Evolutionary conservation across 53 echinoderm and acorn worm genomes (phyloP), one percentile per base, ranked within the genome.

Genomic region (Astropecten irregularis): DNA sequence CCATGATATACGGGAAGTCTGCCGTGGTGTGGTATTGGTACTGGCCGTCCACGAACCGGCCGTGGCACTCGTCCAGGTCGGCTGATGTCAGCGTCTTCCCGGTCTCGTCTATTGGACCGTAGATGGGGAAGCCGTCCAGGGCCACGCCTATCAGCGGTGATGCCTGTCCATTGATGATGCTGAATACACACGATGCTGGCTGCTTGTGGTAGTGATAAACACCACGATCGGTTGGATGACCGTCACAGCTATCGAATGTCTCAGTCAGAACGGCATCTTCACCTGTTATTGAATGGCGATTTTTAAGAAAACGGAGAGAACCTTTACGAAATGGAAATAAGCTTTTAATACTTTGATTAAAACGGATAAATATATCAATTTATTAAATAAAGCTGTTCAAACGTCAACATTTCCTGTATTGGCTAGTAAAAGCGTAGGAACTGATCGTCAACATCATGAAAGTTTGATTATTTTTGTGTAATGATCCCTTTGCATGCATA

Each of bases 11-110:
- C 22, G 95, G 95, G 72, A 85, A 95, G 66, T 95, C 92, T 42
- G 90, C 72, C 22, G 95, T 90, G 74, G 88, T 90, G 72, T 95
- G 95, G 77, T 95, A 95, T 26, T 85, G 90, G 79, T 95, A 92
- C 37, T 73, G 68, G 31, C 95, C 95, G 54, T 94, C 31, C 40
- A 63, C 83, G 55, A 35, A 49, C 20, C 88, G 90, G 19, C 95
- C 90, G 71, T 92, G 89, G 54, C 95, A 92, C 56, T 87, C 88
- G 72, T 95, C 92, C 26, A 95, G 83, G 51, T 92, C 92, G 25
- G 21, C 83, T 1, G 85, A 77, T 13, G 88, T 90, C 61, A 95
- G 59, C 6, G 65, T 79, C 19, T 67, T 82, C 10, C 95, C 90
- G 70, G 83, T 63, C 73, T 95, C 95, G 71, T 95, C 90, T 25